Conservation (phyloP, 1,140 invertebrate species). For the Archivesica marissinica region DNA sequence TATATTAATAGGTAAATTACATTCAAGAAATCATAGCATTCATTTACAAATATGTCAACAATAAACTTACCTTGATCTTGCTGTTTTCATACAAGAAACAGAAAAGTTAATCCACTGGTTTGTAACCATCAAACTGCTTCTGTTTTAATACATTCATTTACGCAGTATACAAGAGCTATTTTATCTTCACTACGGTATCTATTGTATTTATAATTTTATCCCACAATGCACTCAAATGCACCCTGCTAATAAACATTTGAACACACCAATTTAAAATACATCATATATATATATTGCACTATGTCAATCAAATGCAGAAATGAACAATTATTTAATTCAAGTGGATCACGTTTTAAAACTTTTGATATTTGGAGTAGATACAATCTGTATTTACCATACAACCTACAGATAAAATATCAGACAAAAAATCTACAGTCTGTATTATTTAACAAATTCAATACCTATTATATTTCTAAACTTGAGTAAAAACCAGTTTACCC, state of each 20-base stretch:
- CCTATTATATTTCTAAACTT: constrained; percentile 12
- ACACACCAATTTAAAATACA: neutral
- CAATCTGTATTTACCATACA: neutral
- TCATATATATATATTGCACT: neutral
- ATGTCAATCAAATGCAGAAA: too few relatives aligned
- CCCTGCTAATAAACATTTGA: neutral
- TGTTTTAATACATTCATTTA: too few relatives aligned
- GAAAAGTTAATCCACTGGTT: too few relatives aligned
- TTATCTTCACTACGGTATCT: constrained; percentile 4
- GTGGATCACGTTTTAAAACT: neutral
- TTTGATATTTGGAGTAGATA: neutral
- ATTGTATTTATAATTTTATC: constrained; percentile 12
- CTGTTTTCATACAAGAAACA: too few relatives aligned
- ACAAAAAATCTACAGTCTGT: constrained; percentile 1
- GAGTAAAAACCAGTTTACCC: neutral
- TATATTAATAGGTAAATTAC: too few relatives aligned
- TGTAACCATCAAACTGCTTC: too few relatives aligned
- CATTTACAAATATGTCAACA: too few relatives aligned
- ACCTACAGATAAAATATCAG: neutral
- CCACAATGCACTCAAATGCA: neutral
- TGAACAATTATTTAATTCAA: neutral
- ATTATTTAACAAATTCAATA: constrained; percentile 14
- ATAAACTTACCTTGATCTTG: too few relatives aligned
- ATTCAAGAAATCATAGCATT: too few relatives aligned
- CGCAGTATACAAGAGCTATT: too few relatives aligned